Conservation (phyloP, 2,113 vertebrate species). For the Laticauda colubrina region DNA sequence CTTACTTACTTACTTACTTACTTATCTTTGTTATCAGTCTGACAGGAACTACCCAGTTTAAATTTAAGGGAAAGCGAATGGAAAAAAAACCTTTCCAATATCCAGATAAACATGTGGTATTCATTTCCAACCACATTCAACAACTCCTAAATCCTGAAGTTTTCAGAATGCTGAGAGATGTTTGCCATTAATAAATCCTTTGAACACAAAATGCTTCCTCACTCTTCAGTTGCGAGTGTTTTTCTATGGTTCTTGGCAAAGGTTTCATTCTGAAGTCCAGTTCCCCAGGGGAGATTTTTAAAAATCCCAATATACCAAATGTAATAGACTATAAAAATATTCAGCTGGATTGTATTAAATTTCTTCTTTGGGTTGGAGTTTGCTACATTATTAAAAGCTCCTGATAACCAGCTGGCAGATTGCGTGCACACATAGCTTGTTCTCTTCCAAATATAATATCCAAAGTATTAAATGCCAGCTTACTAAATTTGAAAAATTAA, state of each 20-base stretch:
- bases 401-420: conserved; percentile 27
- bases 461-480: neutral
- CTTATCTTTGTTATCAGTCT: conserved; percentile 38
- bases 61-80: conserved; percentile 44
- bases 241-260: conserved; percentile 58
- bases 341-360: conserved; percentile 27
- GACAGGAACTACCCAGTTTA: conserved; percentile 34
- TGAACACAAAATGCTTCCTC: conserved; percentile 62
- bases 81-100: conserved; percentile 32
- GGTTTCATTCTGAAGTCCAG: conserved; percentile 57
- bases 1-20: no score
- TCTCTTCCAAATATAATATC: neutral
- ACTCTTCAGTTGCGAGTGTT: conserved; percentile 48
- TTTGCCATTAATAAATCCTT: conserved; percentile 64
- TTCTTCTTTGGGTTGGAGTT: conserved; percentile 31
- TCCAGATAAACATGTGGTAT: conserved; percentile 50
- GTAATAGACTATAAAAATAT: conserved; percentile 40
- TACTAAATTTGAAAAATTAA: neutral
- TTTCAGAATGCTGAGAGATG: conserved; percentile 63
- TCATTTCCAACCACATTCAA: conserved; percentile 40
- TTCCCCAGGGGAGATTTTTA: conserved; percentile 44
- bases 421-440: conserved; percentile 28
- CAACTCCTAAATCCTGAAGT: conserved; percentile 52
- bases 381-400: conserved; percentile 45
- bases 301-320: conserved; percentile 26